These are phyloP conservation scores for Aphrophora alni DNA, from an alignment of 2,888 invertebrate genomes.

Conservation along the genomic window DNA sequence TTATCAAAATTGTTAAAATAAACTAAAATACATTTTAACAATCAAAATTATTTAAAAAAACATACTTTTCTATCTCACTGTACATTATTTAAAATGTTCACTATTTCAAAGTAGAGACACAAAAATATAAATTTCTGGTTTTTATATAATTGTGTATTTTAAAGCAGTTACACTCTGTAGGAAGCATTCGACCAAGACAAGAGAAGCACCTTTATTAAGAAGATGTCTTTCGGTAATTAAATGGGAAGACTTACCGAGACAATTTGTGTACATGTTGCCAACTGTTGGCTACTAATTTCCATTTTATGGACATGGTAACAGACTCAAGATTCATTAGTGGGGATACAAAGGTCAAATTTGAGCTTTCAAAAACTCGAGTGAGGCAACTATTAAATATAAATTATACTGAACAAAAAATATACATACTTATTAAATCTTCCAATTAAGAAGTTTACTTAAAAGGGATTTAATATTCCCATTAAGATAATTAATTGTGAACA, in stretches of 20 bases:
- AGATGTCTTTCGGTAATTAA: background rate
- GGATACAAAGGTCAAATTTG: background rate
- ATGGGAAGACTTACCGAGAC: slow-evolving; percentile 1
- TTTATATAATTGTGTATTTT: background rate
- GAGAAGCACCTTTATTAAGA: background rate
- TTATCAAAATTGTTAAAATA: too few relatives aligned
- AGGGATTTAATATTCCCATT: too few relatives aligned
- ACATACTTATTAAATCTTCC: too few relatives aligned
- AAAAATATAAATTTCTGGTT: background rate
- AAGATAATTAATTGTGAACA: too few relatives aligned
- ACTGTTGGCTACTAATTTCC: slow-evolving; percentile 2
- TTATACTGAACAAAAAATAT: background rate
- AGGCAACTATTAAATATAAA: background rate
- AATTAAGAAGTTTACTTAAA: too few relatives aligned
- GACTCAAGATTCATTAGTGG: background rate
- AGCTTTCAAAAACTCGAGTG: background rate
- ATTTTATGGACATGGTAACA: slow-evolving; percentile 6
- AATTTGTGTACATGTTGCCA: background rate
- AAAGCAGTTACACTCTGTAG: background rate
- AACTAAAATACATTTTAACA: background rate
- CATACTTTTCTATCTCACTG: background rate
- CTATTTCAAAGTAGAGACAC: background rate
- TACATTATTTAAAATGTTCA: background rate
- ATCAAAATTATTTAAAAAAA: background rate
- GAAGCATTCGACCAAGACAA: background rate